Conservation (phyloP, 1,140 invertebrate genomes). For the Diploscapter pachys region DNA sequence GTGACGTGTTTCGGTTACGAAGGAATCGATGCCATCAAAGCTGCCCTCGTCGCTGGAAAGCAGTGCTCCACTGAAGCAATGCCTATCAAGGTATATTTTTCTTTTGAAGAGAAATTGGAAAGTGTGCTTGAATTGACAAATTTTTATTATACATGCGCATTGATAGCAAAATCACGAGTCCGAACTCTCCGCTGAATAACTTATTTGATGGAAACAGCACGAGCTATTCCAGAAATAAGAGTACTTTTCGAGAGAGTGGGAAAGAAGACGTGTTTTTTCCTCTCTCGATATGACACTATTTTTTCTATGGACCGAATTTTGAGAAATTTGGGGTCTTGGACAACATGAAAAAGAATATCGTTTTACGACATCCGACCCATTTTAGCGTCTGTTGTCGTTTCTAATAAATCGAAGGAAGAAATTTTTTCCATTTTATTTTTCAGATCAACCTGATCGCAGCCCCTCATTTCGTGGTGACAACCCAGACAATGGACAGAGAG, state of each 20-base stretch:
- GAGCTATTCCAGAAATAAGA: background rate
- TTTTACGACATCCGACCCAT: too few species aligned
- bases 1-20: slow-evolving; percentile 94
- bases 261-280: background rate
- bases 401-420: too few species aligned
- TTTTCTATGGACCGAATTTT: too few species aligned
- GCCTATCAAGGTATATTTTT: slow-evolving; percentile 74
- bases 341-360: too few species aligned
- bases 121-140: too few species aligned
- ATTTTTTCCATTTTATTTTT: slow-evolving; percentile 22
- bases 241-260: background rate
- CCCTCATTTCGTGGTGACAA: slow-evolving; percentile 96
- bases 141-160: too few species aligned
- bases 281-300: background rate
- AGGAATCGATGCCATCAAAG: slow-evolving; percentile 96
- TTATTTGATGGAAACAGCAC: too few species aligned
- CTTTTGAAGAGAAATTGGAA: too few species aligned
- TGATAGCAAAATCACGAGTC: too few species aligned
- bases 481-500: slow-evolving; percentile 86
- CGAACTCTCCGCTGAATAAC: too few species aligned
- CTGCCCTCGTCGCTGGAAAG: slow-evolving; percentile 85
- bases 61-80: slow-evolving; percentile 84
- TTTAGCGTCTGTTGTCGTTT: too few species aligned
- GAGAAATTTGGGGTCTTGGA: too few species aligned
- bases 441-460: slow-evolving; percentile 96